Evolutionary conservation across 2,888 invertebrate genomes (phyloP), one percentile per base, ranked within the genome.

Genomic region (Caenorhabditis afra): DNA sequence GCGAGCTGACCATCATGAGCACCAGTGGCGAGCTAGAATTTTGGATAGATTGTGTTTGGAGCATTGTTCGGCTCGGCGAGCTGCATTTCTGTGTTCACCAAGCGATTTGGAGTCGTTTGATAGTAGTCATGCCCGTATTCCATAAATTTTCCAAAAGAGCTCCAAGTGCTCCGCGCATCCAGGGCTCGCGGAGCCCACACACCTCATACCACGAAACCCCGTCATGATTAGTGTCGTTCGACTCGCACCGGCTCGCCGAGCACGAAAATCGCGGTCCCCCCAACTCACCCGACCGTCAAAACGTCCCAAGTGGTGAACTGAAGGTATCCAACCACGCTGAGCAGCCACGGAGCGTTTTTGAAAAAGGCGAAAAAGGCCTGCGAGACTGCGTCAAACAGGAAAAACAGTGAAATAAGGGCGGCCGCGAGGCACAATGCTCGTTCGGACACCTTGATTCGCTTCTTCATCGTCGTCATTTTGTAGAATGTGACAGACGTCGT

Each of bases 301-400:
- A 73, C 39, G 29, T 73, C 73, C 73, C 64, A 64, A 7, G 73
- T 47, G 14, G 20, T 35, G 20, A 20, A 58, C 22, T 57, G 47
- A 16, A 64, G 11, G 37, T 73, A 73, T 1, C 0, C 18, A 18
- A 73, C 64, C 1, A 73, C 37, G 22, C 49, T 18, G 16, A 64
- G 14, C 14, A 73, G 39, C 73, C 73, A 73, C 11, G 53, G 55
- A 14, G 49, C 64, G 5, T 62, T 57, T 65, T 73, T 73, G 64
- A 73, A 73, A n/a, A 73, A 73, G 0, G 73, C 73, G 20, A 73
- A 73, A 44, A 73, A 35, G 37, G 50, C 57, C 64, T 71, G 50
- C 8, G 73, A 64, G n/a, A 64, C 29, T 3, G 73, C 64, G 8
- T 73, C 73, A 12, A 73, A 16, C 16, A 73, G 23, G 44, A 73